These are phyloP conservation scores for Picathartes gymnocephalus DNA, from an alignment of 2,113 vertebrate species.

Conservation along the genomic window DNA sequence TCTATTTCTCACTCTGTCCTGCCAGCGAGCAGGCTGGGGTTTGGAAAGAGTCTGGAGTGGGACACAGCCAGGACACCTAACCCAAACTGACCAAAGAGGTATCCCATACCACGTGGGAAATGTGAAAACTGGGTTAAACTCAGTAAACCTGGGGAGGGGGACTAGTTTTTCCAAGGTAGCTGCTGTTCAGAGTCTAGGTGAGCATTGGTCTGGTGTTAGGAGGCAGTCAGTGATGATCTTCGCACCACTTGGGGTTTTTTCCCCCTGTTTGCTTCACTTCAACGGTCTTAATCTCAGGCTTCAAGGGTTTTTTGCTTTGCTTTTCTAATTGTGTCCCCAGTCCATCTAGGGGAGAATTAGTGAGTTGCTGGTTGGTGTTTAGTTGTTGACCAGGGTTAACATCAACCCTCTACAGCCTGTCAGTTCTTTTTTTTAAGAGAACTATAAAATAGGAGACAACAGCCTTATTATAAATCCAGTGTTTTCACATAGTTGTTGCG, in stretches of 20 bases:
- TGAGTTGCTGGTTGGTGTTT: not conserved
- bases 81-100: not conserved
- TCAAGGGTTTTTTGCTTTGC: not conserved
- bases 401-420: not conserved
- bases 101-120: not conserved
- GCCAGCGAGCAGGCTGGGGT: accelerated
- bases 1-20: not conserved
- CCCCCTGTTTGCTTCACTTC: not conserved
- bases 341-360: not conserved
- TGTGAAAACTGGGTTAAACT: not conserved
- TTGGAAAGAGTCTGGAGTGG: not conserved
- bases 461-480: not conserved
- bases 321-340: accelerated
- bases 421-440: not conserved
- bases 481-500: not conserved
- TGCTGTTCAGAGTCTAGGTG: not conserved
- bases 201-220: accelerated
- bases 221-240: not conserved
- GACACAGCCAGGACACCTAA: not conserved
- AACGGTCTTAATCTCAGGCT: not conserved
- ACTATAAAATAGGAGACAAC: not conserved
- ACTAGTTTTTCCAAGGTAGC: not conserved
- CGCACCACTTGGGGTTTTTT: not conserved
- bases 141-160: not conserved
- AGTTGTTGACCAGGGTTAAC: not conserved